These are phyloP conservation scores for Spodoptera frugiperda DNA, from an alignment of 1,140 invertebrate species.

Conservation along the genomic window DNA sequence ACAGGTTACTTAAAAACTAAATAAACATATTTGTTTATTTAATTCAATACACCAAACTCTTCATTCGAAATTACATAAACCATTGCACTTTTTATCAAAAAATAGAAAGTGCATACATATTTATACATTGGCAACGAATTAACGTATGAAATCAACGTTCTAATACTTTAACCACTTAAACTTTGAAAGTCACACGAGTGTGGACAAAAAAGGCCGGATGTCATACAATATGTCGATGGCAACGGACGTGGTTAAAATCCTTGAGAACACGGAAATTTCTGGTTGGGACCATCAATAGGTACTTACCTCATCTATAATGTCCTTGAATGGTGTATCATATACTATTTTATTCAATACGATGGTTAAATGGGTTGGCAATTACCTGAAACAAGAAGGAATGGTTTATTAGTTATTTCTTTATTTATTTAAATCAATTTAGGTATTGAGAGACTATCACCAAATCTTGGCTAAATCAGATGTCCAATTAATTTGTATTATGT, in stretches of 20 bases:
- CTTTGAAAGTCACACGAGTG: neutral
- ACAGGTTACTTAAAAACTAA: too few species aligned
- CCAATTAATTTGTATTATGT: too few species aligned
- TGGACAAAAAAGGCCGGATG: conserved; percentile 4
- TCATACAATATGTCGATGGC: conserved; percentile 8
- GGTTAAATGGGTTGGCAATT: neutral
- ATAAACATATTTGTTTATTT: too few species aligned
- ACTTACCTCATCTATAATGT: neutral
- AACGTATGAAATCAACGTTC: neutral
- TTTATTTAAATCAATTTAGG: too few species aligned
- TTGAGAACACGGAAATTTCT: conserved; percentile 22
- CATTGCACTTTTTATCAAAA: too few species aligned
- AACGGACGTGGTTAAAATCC: conserved; percentile 27
- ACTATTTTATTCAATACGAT: neutral
- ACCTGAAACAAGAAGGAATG: conserved; percentile 18
- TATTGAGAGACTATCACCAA: too few species aligned
- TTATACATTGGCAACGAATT: too few species aligned
- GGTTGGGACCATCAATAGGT: neutral
- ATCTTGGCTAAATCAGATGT: too few species aligned
- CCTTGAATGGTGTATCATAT: neutral
- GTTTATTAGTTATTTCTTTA: neutral
- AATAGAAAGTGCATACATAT: too few species aligned
- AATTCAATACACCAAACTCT: too few species aligned
- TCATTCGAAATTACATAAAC: too few species aligned
- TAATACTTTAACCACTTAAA: neutral